Percentiles rank a stretch among this genome's conserved stretches.
Evolutionary conservation across 1,140 invertebrate genomes (phyloP).

Genomic region (Pseudomyrmex gracilis): DNA sequence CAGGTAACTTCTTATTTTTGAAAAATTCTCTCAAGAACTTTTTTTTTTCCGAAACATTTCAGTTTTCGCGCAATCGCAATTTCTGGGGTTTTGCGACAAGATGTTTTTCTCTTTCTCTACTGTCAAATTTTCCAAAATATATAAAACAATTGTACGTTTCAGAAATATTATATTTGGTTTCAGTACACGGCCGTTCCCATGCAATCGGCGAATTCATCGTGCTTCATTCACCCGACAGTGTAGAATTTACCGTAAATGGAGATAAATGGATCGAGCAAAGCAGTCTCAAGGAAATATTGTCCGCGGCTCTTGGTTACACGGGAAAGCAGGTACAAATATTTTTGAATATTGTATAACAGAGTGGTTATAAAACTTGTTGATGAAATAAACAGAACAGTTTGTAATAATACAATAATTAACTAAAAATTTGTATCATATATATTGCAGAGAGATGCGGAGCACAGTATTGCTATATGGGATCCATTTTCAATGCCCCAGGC

Average conservation of each 20-base stretch:
- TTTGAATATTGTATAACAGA: not conserved
- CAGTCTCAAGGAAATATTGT: constrained; percentile 90
- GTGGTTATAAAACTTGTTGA: not conserved
- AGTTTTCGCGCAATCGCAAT: not conserved
- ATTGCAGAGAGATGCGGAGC: constrained; percentile 89
- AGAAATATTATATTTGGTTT: constrained; percentile 84
- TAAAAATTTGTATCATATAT: constrained; percentile 66
- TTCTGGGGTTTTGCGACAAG: not conserved
- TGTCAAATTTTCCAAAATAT: not conserved
- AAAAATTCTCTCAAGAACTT: not conserved
- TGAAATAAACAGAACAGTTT: not conserved
- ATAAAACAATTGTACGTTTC: not conserved
- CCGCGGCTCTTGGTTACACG: constrained; percentile 89
- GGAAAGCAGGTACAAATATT: constrained; percentile 85
- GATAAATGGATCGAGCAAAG: constrained; percentile 86
- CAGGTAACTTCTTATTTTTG: constrained; percentile 51
- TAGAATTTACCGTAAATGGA: constrained; percentile 89
- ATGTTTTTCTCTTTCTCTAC: not conserved
- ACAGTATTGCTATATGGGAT: constrained; percentile 89
- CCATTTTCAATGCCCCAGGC: constrained; percentile 92
- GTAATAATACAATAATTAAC: not conserved
- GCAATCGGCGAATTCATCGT: constrained; percentile 89
- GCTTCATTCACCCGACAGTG: constrained; percentile 88
- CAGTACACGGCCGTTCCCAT: constrained; percentile 55
- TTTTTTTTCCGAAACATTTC: not conserved